Evolutionary conservation across 2,113 vertebrate species (phyloP).

Genomic region (Engystomops pustulosus): DNA sequence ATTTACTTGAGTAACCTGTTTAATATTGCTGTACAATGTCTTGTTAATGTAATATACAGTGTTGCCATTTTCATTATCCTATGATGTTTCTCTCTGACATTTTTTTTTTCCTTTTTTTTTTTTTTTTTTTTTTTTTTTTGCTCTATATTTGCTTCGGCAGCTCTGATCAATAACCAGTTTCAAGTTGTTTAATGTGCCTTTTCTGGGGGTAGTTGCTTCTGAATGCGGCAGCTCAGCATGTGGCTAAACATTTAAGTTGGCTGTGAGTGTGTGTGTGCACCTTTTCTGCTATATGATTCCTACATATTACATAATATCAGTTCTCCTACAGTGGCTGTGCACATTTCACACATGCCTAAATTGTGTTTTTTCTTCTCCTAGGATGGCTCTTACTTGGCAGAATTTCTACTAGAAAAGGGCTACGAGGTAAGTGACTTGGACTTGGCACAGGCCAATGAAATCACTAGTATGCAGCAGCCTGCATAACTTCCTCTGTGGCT

Average conservation of each 20-base stretch:
- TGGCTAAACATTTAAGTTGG: not conserved
- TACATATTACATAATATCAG: constrained; percentile 16
- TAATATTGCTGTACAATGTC: too few relatives aligned
- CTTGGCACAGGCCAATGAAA: constrained; percentile 74
- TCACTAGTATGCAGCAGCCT: constrained; percentile 65
- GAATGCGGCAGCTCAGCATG: not conserved
- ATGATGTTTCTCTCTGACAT: too few relatives aligned
- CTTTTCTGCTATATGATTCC: constrained; percentile 12
- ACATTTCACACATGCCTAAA: constrained; percentile 61
- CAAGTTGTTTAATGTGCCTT: not conserved
- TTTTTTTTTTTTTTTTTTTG: too few relatives aligned
- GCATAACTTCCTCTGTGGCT: constrained; percentile 71
- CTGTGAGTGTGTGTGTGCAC: not conserved
- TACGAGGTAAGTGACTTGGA: constrained; percentile 90
- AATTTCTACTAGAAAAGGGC: constrained; percentile 95
- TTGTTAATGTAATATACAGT: too few relatives aligned
- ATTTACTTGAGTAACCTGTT: too few relatives aligned
- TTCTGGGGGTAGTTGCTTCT: not conserved
- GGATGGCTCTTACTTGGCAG: constrained; percentile 98
- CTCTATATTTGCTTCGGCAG: not conserved
- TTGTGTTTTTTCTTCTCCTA: constrained; percentile 74
- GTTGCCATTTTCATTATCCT: too few relatives aligned
- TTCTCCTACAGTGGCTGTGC: not conserved
- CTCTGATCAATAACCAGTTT: not conserved
- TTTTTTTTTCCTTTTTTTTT: too few relatives aligned